phyloP scores from a whole-genome alignment of 2,113 vertebrate species.

The Saccopteryx bilineata region DNA sequence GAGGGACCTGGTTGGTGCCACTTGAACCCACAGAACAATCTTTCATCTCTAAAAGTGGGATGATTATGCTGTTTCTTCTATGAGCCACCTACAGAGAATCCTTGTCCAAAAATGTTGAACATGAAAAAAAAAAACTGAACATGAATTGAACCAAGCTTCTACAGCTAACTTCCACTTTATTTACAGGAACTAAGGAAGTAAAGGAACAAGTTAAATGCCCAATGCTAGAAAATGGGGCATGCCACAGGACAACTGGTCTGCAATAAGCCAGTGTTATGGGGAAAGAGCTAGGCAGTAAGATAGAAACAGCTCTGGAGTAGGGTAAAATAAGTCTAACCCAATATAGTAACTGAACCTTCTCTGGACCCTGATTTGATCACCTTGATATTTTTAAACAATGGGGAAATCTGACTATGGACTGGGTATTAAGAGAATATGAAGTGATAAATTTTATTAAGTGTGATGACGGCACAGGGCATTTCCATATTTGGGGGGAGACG shows the following conservation, averaged over 20 bases:
- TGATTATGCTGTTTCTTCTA: not conserved
- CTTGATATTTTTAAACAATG: not conserved
- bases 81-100: not conserved
- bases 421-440: not conserved
- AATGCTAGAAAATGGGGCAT: not conserved
- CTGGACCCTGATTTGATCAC: not conserved
- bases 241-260: not conserved
- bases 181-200: not conserved
- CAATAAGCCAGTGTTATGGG: not conserved
- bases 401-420: not conserved
- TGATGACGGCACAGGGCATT: not conserved
- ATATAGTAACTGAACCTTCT: not conserved
- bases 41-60: not conserved
- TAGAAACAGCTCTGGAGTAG: not conserved
- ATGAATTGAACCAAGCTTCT: not conserved
- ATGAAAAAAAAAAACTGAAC: not conserved
- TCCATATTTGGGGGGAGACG: not conserved
- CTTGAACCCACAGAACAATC: not conserved
- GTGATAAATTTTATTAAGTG: not conserved
- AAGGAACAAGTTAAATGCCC: not conserved
- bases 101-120: not conserved
- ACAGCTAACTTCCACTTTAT: conserved; percentile 20
- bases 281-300: not conserved
- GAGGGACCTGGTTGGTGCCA: not conserved
- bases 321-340: not conserved